Evolutionary conservation across 2,888 invertebrate species (phyloP).

Genomic region (Harpalus rubripes): DNA sequence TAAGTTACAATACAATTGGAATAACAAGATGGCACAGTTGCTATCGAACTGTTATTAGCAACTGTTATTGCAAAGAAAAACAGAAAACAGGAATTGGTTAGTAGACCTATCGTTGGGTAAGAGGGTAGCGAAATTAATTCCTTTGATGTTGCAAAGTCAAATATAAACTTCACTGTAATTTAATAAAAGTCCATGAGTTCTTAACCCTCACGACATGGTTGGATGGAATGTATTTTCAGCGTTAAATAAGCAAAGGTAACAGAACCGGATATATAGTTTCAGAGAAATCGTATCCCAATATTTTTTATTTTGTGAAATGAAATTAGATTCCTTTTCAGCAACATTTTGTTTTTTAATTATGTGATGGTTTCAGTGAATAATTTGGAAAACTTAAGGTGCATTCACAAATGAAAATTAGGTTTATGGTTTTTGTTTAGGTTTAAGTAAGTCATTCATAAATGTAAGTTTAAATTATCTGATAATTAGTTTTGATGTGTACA

Average conservation of each 20-base stretch:
- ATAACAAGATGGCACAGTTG: slow-evolving; percentile 29
- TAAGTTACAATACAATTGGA: slow-evolving; percentile 47
- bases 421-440: too few relatives aligned
- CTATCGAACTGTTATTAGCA: slow-evolving; percentile 46
- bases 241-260: slow-evolving; percentile 49
- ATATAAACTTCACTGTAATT: slow-evolving; percentile 60
- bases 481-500: too few relatives aligned
- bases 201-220: slow-evolving; percentile 43
- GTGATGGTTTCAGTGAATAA: too few relatives aligned
- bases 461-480: too few relatives aligned
- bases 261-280: not conserved
- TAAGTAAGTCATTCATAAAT: too few relatives aligned
- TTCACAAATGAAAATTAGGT: too few relatives aligned
- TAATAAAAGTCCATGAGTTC: slow-evolving; percentile 48
- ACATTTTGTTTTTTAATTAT: not conserved
- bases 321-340: not conserved
- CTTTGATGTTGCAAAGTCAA: slow-evolving; percentile 57
- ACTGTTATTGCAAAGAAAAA: slow-evolving; percentile 50
- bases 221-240: slow-evolving; percentile 48
- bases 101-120: slow-evolving; percentile 14
- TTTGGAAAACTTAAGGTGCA: too few relatives aligned
- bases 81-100: slow-evolving; percentile 28
- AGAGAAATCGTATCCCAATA: not conserved
- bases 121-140: slow-evolving; percentile 36
- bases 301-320: slow-evolving; percentile 8